Percentiles rank a stretch among this genome's conserved stretches.
Evolutionary conservation across 2,113 vertebrate genomes (phyloP).

Genomic region (Mormyrus lacerda): DNA sequence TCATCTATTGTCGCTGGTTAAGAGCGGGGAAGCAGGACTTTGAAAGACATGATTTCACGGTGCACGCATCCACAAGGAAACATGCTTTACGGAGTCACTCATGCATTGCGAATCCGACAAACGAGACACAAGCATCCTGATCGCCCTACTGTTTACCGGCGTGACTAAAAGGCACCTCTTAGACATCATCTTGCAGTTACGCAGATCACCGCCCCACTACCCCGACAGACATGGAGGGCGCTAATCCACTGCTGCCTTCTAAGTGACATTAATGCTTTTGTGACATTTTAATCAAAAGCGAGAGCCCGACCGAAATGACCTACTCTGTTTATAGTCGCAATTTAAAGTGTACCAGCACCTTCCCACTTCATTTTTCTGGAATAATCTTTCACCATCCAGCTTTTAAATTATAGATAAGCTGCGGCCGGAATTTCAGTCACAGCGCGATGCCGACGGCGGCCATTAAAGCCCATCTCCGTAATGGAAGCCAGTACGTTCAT

Average conservation of each 20-base stretch:
- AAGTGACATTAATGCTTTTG: background rate
- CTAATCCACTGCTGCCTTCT: background rate
- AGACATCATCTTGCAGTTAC: background rate
- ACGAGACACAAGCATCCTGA: background rate
- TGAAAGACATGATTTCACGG: background rate
- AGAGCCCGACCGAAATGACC: background rate
- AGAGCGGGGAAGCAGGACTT: background rate
- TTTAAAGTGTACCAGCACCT: background rate
- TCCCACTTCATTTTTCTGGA: background rate
- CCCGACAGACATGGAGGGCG: background rate
- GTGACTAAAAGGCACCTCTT: background rate
- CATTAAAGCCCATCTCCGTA: conserved; percentile 1
- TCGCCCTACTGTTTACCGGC: background rate
- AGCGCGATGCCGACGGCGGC: background rate
- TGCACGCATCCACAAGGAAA: background rate
- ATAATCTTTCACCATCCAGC: background rate
- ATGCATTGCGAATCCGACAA: background rate
- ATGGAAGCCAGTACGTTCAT: background rate
- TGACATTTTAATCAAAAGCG: background rate
- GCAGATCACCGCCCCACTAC: background rate
- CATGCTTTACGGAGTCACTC: background rate
- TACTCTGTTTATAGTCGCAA: background rate
- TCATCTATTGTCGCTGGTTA: background rate
- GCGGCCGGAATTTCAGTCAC: background rate
- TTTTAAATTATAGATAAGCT: background rate